Evolutionary conservation across 2,113 vertebrate genomes (phyloP).

Genomic region (Lophotis ruficrista): DNA sequence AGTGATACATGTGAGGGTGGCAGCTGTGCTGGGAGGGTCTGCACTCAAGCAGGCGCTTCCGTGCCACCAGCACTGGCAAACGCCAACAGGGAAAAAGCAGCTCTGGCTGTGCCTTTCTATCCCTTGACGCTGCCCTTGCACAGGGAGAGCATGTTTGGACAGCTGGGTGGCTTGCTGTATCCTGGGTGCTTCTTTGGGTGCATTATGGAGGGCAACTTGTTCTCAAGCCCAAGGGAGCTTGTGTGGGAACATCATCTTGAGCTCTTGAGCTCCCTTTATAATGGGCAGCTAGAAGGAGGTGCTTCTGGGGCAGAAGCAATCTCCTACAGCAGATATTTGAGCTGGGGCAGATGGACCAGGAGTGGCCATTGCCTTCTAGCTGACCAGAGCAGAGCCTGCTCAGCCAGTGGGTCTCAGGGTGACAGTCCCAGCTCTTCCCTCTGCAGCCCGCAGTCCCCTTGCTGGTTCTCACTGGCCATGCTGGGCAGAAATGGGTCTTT

Average conservation of each 20-base stretch:
- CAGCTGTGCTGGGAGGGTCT: not conserved
- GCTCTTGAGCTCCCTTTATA: not conserved
- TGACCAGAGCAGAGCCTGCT: not conserved
- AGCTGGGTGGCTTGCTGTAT: not conserved
- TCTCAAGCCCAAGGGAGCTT: not conserved
- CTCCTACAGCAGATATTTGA: not conserved
- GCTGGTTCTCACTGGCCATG: not conserved
- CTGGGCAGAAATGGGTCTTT: not conserved
- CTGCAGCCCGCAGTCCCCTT: not conserved
- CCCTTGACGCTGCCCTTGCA: not conserved
- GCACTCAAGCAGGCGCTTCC: not conserved
- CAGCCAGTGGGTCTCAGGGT: not conserved
- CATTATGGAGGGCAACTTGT: not conserved
- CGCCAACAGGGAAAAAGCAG: not conserved
- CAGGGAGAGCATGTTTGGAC: not conserved
- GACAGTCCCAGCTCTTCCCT: not conserved
- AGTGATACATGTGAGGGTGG: not conserved
- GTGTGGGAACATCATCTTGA: not conserved
- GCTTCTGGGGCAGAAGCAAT: not conserved
- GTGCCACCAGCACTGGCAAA: not conserved
- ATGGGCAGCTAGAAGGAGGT: not conserved
- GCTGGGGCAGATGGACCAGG: not conserved
- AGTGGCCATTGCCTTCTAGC: not conserved
- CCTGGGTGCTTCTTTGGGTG: not conserved
- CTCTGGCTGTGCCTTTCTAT: not conserved